These are phyloP conservation scores for Xylocampa areola DNA, from an alignment of 2,888 invertebrate genomes.

Conservation along the genomic window DNA sequence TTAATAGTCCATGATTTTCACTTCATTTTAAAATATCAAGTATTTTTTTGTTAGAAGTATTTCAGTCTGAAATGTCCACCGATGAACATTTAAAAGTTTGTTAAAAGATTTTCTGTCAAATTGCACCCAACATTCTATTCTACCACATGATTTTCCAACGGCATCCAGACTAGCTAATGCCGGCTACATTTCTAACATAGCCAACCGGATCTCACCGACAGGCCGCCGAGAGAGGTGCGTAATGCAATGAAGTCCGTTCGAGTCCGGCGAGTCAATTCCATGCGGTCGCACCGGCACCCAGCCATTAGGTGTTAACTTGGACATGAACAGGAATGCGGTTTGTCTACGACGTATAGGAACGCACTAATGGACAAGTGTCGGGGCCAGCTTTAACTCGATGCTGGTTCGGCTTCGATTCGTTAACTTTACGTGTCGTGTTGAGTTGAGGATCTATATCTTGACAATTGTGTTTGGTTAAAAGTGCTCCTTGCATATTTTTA, in stretches of 20 bases:
- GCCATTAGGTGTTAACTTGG: conserved; percentile 68
- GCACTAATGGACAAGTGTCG: conserved; percentile 59
- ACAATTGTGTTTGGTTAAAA: conserved; percentile 16
- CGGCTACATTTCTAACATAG: conserved; percentile 41
- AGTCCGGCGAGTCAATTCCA: conserved; percentile 65
- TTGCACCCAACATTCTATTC: background rate
- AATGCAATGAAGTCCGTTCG: conserved; percentile 67
- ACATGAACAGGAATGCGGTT: conserved; percentile 65
- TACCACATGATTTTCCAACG: conserved; percentile 25
- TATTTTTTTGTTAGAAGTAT: no score
- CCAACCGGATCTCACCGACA: conserved; percentile 26
- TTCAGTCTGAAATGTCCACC: no score
- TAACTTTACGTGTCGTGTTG: conserved; percentile 34
- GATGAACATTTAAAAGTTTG: no score
- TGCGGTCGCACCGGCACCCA: conserved; percentile 58
- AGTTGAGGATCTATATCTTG: conserved; percentile 21
- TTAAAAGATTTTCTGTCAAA: background rate
- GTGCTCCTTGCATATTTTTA: conserved; percentile 3
- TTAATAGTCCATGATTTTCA: no score
- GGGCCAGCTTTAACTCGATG: conserved; percentile 42
- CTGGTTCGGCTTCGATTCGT: conserved; percentile 39
- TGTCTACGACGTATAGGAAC: conserved; percentile 54
- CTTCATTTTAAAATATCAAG: no score
- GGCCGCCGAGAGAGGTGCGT: conserved; percentile 56
- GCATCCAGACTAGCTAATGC: conserved; percentile 30